phyloP scores from a whole-genome alignment of 2,888 invertebrate genomes.

The Physocephala rufipes region DNA sequence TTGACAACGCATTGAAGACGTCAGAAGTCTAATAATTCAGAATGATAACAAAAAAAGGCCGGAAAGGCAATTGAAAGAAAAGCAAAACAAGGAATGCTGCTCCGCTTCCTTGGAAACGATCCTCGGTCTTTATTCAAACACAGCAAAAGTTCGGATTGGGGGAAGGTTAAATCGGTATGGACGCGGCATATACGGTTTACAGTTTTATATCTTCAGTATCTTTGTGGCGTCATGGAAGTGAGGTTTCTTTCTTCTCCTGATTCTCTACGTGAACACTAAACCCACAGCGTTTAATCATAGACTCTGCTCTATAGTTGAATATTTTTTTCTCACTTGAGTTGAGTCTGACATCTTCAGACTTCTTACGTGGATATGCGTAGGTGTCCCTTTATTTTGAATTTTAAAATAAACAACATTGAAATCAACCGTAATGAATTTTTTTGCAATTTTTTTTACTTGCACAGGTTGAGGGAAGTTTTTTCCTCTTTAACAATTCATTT shows the following conservation, averaged over 20 bases:
- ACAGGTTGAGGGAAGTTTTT: too few relatives aligned
- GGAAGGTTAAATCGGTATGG: neutral
- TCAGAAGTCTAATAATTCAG: neutral
- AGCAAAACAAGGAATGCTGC: neutral
- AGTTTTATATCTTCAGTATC: neutral
- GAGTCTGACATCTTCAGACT: too few relatives aligned
- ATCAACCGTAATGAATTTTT: too few relatives aligned
- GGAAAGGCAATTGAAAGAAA: neutral
- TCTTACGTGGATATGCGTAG: too few relatives aligned
- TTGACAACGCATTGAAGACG: slow-evolving; percentile 11
- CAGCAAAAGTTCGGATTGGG: neutral
- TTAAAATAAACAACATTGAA: too few relatives aligned
- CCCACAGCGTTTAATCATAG: slow-evolving; percentile 20
- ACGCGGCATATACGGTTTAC: neutral
- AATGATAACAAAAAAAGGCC: neutral
- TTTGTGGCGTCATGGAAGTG: neutral
- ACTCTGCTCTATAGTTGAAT: too few relatives aligned
- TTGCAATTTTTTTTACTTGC: too few relatives aligned
- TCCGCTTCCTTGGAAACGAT: neutral
- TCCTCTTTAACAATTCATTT: too few relatives aligned
- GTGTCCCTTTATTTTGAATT: too few relatives aligned
- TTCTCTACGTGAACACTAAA: neutral
- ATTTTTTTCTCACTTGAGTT: too few relatives aligned
- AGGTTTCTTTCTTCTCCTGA: too few relatives aligned
- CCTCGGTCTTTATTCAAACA: too few relatives aligned